These are phyloP conservation scores for Sericinus montela DNA, from an alignment of 2,888 invertebrate genomes.

Conservation along the genomic window DNA sequence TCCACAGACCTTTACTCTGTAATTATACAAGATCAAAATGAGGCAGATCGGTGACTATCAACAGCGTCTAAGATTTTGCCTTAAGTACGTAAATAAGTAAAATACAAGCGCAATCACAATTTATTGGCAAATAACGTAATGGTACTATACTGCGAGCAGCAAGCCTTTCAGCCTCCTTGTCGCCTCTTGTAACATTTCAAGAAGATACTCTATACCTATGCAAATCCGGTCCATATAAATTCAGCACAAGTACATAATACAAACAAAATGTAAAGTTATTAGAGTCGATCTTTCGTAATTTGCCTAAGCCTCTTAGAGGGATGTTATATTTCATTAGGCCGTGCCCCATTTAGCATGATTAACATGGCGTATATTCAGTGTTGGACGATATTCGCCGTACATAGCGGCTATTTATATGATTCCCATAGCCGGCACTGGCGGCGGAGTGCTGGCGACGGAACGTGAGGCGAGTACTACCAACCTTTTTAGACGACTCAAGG, in stretches of 20 bases:
- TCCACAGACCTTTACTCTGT: no score
- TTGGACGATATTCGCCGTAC: slow-evolving; percentile 26
- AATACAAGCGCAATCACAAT: no score
- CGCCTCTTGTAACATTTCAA: background rate
- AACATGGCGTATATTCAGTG: slow-evolving; percentile 28
- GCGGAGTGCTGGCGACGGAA: slow-evolving; percentile 31
- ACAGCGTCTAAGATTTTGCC: no score
- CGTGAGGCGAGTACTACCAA: slow-evolving; percentile 38
- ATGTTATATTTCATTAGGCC: slow-evolving; percentile 27
- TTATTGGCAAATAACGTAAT: no score
- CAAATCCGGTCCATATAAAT: background rate
- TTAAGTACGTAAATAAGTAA: no score
- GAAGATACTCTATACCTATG: background rate
- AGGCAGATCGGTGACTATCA: no score
- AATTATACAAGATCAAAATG: no score
- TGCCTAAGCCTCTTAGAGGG: slow-evolving; percentile 7
- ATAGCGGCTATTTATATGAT: slow-evolving; percentile 36
- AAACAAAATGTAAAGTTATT: slow-evolving; percentile 15
- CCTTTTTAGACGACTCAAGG: slow-evolving; percentile 35
- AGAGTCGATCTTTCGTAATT: slow-evolving; percentile 1
- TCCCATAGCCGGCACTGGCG: slow-evolving; percentile 27
- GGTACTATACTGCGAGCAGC: no score
- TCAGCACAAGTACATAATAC: background rate
- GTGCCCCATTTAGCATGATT: slow-evolving; percentile 29
- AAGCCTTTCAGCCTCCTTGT: background rate